These are phyloP conservation scores for Scomber colias DNA, from an alignment of 2,113 vertebrate species.

Conservation along the genomic window DNA sequence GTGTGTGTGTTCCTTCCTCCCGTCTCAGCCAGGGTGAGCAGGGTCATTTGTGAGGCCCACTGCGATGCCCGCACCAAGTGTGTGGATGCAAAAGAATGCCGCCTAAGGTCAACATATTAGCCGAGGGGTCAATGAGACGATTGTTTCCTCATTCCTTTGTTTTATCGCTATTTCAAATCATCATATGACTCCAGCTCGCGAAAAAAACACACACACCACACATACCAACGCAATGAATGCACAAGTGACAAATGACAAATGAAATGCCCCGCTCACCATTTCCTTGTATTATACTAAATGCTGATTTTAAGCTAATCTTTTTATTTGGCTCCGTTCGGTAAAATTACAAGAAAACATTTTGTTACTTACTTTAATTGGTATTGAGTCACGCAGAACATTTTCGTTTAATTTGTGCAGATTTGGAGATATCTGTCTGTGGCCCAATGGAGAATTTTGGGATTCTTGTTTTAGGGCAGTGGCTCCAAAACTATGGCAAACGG, in stretches of 20 bases:
- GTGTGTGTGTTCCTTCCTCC: constrained; percentile 47
- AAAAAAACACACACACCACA: constrained; percentile 36
- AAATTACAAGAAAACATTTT: too few relatives aligned
- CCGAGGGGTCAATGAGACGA: constrained; percentile 64
- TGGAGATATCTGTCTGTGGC: too few relatives aligned
- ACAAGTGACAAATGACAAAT: constrained; percentile 57
- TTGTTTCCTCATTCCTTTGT: constrained; percentile 61
- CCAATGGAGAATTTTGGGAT: too few relatives aligned
- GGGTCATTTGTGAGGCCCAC: constrained; percentile 60
- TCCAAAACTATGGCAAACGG: too few relatives aligned
- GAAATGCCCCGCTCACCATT: constrained; percentile 37
- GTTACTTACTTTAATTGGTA: too few relatives aligned
- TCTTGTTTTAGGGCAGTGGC: too few relatives aligned
- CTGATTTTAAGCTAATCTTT: constrained; percentile 24
- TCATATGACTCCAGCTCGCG: constrained; percentile 66
- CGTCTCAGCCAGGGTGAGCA: constrained; percentile 37
- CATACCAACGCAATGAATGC: constrained; percentile 58
- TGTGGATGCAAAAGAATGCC: constrained; percentile 68
- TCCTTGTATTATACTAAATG: background rate
- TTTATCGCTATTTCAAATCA: constrained; percentile 68
- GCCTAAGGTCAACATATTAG: constrained; percentile 62
- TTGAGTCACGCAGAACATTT: too few relatives aligned
- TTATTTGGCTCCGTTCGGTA: too few relatives aligned
- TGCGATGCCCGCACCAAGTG: constrained; percentile 50
- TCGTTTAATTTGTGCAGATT: too few relatives aligned